phyloP scores from a whole-genome alignment of 2,113 vertebrate genomes.

The Carassius auratus region DNA sequence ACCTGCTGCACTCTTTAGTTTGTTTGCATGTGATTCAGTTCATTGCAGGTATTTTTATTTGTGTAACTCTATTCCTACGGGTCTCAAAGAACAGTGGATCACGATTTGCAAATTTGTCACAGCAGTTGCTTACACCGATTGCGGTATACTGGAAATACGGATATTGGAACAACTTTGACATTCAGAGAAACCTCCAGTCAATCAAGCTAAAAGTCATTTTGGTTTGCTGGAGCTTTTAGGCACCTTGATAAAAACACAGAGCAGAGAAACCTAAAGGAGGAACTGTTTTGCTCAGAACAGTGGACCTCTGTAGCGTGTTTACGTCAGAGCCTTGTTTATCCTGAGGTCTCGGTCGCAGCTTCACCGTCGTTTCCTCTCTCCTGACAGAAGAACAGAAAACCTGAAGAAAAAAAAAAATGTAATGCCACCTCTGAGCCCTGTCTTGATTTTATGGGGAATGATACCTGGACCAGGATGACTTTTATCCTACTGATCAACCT shows the following conservation, averaged over 20 bases:
- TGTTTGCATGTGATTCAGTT: conserved; percentile 54
- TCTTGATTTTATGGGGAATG: conserved; percentile 9
- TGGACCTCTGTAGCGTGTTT: conserved; percentile 29
- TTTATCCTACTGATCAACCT: conserved; percentile 23
- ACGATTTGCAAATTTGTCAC: conserved; percentile 10
- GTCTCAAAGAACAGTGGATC: conserved; percentile 36
- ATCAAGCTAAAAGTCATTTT: conserved; percentile 3
- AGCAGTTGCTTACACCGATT: background rate
- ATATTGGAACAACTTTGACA: background rate
- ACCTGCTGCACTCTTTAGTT: conserved; percentile 52
- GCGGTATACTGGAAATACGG: background rate
- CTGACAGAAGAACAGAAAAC: background rate
- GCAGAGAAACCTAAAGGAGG: background rate
- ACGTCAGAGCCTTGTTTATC: conserved; percentile 20
- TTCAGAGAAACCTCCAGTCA: background rate
- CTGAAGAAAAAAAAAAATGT: background rate
- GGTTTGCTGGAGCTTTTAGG: background rate
- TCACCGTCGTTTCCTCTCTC: background rate
- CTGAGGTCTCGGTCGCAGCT: background rate
- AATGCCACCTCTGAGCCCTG: conserved; percentile 6
- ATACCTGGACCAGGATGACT: conserved; percentile 20
- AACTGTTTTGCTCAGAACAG: conserved; percentile 15
- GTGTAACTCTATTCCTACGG: conserved; percentile 57
- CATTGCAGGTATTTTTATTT: conserved; percentile 52
- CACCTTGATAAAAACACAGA: background rate